Conservation (phyloP, 2,797 vertebrate species). For the Alouatta caraya region DNA sequence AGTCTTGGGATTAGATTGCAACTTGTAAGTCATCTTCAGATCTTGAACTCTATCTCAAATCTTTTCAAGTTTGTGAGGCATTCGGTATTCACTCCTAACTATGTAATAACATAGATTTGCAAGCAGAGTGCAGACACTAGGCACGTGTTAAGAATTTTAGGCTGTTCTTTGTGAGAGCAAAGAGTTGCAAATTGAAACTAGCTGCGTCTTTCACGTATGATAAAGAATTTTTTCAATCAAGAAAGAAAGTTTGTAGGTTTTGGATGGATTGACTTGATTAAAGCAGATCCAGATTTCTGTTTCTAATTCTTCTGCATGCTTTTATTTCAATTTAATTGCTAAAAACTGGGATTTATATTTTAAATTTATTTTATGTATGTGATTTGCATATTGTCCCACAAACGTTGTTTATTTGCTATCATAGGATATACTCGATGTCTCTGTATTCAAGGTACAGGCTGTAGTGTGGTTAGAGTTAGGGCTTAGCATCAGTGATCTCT, state of each 20-base stretch:
- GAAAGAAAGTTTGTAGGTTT: not conserved
- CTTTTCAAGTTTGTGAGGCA: not conserved
- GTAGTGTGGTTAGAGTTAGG: not conserved
- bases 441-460: not conserved
- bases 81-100: not conserved
- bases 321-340: slow-evolving; percentile 16
- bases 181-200: not conserved
- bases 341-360: slow-evolving; percentile 7
- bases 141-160: not conserved
- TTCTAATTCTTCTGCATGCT: not conserved
- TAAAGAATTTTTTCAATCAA: not conserved
- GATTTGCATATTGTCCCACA: not conserved
- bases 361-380: not conserved
- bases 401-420: slow-evolving; percentile 3
- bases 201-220: not conserved
- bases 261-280: not conserved
- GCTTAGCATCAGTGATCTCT: not conserved
- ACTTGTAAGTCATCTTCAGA: not conserved
- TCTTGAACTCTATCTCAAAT: not conserved
- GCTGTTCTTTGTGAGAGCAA: not conserved
- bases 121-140: not conserved
- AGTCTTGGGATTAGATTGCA: not conserved
- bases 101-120: not conserved
- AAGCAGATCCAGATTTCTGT: not conserved
- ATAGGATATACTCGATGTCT: not conserved